A percentile compares a stretch with the other conserved stretches of the same genome.
Evolutionary conservation across 2,113 vertebrate species (phyloP).

Genomic region (Microcebus murinus): DNA sequence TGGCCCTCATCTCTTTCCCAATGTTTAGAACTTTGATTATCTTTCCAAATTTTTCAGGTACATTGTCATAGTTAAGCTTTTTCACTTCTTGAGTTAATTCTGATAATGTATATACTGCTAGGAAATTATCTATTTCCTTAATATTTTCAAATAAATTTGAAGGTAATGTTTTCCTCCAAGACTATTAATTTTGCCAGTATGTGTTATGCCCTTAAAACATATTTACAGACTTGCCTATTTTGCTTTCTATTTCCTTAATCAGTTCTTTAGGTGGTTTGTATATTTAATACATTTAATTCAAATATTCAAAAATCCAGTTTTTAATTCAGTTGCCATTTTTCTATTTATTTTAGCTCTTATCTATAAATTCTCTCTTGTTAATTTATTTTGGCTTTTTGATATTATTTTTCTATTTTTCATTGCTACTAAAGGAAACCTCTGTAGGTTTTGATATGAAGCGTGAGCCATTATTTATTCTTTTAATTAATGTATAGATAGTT

Average conservation of each 20-base stretch:
- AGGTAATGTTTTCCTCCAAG: not conserved
- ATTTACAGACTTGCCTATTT: not conserved
- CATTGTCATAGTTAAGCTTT: not conserved
- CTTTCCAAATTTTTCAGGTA: not conserved
- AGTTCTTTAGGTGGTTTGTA: not conserved
- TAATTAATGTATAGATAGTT: not conserved
- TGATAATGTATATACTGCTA: not conserved
- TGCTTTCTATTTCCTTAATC: not conserved
- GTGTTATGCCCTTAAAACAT: not conserved
- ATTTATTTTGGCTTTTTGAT: not conserved
- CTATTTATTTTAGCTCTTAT: not conserved
- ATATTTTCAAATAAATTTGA: not conserved
- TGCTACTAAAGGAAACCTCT: not conserved
- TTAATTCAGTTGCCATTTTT: not conserved
- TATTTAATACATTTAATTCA: not conserved
- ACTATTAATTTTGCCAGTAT: not conserved
- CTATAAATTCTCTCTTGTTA: not conserved
- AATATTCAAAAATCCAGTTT: not conserved
- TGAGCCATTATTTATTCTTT: not conserved
- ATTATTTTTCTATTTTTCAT: not conserved
- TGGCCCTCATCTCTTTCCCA: not conserved
- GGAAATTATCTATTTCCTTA: not conserved
- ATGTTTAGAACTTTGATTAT: not conserved
- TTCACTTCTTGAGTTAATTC: slow-evolving; percentile 4
- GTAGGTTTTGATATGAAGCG: not conserved